phyloP scores from a whole-genome alignment of 2,113 vertebrate genomes.

The Plecturocebus donacophilus region DNA sequence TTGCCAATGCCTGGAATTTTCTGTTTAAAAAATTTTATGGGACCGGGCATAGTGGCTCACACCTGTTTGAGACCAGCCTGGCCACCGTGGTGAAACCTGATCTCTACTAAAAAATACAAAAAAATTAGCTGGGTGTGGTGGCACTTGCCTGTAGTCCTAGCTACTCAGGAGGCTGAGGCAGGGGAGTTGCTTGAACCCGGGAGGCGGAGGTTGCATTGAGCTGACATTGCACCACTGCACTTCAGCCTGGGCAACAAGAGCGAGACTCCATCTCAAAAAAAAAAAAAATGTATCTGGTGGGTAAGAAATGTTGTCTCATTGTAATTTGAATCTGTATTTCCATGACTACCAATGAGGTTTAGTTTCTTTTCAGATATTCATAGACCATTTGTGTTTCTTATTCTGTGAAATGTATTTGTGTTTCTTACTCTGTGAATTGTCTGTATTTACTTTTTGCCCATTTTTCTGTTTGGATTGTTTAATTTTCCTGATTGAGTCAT shows the following conservation, averaged over 20 bases:
- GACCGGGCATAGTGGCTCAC: too few relatives aligned
- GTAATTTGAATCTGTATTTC: slow-evolving; percentile 24
- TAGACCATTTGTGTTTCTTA: not conserved
- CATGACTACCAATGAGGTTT: not conserved
- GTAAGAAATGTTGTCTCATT: not conserved
- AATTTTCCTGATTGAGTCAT: not conserved
- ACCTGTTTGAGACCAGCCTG: not conserved
- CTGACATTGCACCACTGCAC: not conserved
- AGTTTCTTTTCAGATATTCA: not conserved
- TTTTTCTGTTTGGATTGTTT: not conserved
- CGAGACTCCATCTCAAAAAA: not conserved
- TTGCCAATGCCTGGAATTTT: too few relatives aligned
- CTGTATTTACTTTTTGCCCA: not conserved
- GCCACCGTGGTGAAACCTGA: not conserved
- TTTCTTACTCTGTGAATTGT: not conserved
- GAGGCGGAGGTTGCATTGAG: not conserved
- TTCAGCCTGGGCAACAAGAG: not conserved
- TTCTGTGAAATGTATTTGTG: not conserved
- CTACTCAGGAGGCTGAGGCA: not conserved
- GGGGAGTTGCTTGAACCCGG: not conserved
- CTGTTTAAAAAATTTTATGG: too few relatives aligned
- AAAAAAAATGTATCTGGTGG: not conserved
- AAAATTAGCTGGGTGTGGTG: not conserved
- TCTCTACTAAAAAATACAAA: not conserved
- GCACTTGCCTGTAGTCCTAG: not conserved